Evolutionary conservation across 2,888 invertebrate species (phyloP).

Genomic region (Mythimna vitellina): DNA sequence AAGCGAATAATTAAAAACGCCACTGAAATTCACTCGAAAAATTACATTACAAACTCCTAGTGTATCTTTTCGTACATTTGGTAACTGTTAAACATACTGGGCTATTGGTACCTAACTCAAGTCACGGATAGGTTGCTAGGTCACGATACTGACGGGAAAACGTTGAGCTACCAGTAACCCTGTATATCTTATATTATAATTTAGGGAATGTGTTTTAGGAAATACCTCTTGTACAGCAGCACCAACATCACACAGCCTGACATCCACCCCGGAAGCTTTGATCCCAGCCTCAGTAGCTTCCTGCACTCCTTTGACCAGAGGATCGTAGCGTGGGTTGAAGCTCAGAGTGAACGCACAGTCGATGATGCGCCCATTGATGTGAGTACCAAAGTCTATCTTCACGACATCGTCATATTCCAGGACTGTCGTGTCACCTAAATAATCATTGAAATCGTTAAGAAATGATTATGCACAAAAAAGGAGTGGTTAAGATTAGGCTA

Average conservation of each 20-base stretch:
- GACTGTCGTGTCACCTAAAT: conserved; percentile 96
- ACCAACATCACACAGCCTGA: conserved; percentile 98
- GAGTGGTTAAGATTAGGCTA: background rate
- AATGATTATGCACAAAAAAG: background rate
- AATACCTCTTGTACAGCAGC: conserved; percentile 97
- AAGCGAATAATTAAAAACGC: too few relatives aligned
- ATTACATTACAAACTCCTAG: too few relatives aligned
- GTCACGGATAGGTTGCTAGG: background rate
- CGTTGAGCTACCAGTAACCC: background rate
- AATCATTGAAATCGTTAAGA: conserved; percentile 13
- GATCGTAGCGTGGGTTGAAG: conserved; percentile 99
- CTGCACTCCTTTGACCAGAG: conserved; percentile 97
- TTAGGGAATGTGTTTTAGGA: background rate
- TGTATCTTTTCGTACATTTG: background rate
- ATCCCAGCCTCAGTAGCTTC: conserved; percentile 99
- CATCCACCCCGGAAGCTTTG: conserved; percentile 98
- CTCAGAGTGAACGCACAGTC: conserved; percentile 99
- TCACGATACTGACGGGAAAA: background rate
- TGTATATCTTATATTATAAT: background rate
- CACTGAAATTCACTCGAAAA: too few relatives aligned
- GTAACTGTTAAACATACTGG: background rate
- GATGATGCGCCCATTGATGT: conserved; percentile 99
- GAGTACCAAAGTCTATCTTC: conserved; percentile 99
- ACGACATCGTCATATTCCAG: conserved; percentile 99
- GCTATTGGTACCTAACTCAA: background rate